These are phyloP conservation scores for Miichthys miiuy DNA, from an alignment of 2,797 vertebrate genomes.

Conservation along the genomic window DNA sequence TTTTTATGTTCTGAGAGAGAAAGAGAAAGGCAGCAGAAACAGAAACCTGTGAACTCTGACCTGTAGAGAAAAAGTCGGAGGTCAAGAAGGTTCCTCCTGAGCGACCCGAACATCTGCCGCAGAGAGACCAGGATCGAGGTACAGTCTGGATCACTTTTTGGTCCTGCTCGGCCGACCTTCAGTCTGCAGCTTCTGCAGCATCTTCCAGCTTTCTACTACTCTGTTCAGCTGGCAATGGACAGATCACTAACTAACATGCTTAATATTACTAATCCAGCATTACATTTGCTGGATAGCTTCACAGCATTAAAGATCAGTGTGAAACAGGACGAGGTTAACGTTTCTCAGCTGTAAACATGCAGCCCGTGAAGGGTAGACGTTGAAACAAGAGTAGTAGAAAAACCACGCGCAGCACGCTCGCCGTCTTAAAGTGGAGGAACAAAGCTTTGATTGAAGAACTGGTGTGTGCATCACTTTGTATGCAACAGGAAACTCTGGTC, in stretches of 20 bases:
- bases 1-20: not conserved
- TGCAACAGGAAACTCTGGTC: conserved; percentile 38
- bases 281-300: not conserved
- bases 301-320: not conserved
- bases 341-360: not conserved
- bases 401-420: not conserved
- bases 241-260: conserved; percentile 28
- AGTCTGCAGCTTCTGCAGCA: conserved; percentile 1
- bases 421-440: not conserved
- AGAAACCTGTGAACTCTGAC: conserved; percentile 69
- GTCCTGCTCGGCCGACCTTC: not conserved
- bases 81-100: conserved; percentile 95
- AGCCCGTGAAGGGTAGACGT: not conserved
- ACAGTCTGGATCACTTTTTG: conserved; percentile 43
- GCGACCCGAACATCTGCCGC: conserved; percentile 94
- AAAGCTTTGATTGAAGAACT: conserved; percentile 34
- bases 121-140: conserved; percentile 95
- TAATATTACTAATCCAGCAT: not conserved
- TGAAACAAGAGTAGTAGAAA: not conserved
- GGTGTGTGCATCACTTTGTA: not conserved
- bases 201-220: conserved; percentile 5
- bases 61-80: conserved; percentile 92
- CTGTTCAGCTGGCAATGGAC: conserved; percentile 4
- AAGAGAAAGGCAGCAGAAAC: not conserved
- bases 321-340: not conserved